Conservation (phyloP, 2,888 invertebrate species). For the Vannuccia rotundouncinata region DNA sequence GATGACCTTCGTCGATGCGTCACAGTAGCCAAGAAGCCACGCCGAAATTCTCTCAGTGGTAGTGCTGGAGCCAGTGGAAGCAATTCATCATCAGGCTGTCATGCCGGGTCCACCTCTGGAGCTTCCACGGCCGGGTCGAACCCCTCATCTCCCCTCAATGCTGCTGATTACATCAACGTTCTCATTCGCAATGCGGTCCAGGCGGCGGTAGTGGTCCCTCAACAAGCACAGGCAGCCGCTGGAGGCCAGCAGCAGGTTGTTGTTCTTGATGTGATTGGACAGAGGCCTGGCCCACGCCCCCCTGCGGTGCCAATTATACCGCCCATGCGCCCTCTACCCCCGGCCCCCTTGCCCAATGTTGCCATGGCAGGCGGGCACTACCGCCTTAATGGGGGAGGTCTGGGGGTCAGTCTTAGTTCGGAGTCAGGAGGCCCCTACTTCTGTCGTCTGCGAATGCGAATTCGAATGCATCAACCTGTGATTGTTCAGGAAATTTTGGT, state of each 20-base stretch:
- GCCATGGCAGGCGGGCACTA: not conserved
- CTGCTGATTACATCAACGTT: not conserved
- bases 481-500: not conserved
- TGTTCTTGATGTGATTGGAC: not conserved
- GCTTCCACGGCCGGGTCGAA: not conserved
- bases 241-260: not conserved
- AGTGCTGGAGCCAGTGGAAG: not conserved
- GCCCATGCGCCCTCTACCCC: not conserved
- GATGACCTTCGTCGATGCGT: not conserved
- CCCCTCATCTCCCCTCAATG: not conserved
- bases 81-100: not conserved
- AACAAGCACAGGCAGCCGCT: not conserved
- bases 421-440: not conserved
- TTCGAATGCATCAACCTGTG: not conserved
- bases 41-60: not conserved
- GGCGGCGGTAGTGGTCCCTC: not conserved
- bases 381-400: not conserved
- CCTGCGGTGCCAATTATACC: not conserved
- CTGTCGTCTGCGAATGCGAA: not conserved
- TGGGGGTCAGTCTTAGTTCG: not conserved
- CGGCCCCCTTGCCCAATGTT: not conserved
- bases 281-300: not conserved
- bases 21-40: not conserved
- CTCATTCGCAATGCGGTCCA: not conserved
- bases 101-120: not conserved